A percentile compares a stretch with the other conserved stretches of the same genome.
Conservation (phyloP, 2,888 invertebrate genomes). For the Dendrolimus pini region DNA sequence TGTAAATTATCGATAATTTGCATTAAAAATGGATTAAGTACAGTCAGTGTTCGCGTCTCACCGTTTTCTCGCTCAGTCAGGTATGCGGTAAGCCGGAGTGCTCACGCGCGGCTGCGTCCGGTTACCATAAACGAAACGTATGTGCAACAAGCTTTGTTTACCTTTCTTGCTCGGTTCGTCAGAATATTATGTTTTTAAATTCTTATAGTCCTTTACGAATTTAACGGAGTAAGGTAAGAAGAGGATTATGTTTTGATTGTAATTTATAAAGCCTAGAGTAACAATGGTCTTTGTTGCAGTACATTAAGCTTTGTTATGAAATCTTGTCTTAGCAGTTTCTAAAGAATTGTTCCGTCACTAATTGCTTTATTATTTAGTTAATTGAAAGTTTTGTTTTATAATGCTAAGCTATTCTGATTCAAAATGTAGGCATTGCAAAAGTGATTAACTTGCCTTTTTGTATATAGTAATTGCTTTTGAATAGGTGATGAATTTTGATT, state of each 20-base stretch:
- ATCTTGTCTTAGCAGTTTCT: background rate
- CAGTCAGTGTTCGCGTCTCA: background rate
- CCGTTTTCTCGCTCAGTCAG: slow-evolving; percentile 6
- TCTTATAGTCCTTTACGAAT: background rate
- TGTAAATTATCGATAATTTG: background rate
- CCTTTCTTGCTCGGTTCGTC: slow-evolving; percentile 5
- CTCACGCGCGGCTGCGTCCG: slow-evolving; percentile 6
- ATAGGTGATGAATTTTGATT: too few relatives aligned
- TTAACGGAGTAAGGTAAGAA: background rate
- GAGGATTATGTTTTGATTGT: background rate
- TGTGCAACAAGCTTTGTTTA: slow-evolving; percentile 3
- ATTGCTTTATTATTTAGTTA: background rate
- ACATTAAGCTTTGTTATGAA: background rate
- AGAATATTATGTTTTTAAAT: slow-evolving; percentile 2
- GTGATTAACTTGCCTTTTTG: too few relatives aligned
- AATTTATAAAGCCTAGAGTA: background rate
- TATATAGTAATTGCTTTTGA: too few relatives aligned
- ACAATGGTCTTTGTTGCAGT: background rate
- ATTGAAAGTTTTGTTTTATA: too few relatives aligned
- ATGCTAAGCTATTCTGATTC: too few relatives aligned
- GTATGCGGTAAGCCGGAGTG: slow-evolving; percentile 11
- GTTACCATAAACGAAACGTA: background rate
- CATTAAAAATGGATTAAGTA: background rate
- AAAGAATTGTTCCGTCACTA: background rate
- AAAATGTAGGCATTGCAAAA: too few relatives aligned